Conservation (phyloP, 2,113 vertebrate species). For the Syngnathus typhle region DNA sequence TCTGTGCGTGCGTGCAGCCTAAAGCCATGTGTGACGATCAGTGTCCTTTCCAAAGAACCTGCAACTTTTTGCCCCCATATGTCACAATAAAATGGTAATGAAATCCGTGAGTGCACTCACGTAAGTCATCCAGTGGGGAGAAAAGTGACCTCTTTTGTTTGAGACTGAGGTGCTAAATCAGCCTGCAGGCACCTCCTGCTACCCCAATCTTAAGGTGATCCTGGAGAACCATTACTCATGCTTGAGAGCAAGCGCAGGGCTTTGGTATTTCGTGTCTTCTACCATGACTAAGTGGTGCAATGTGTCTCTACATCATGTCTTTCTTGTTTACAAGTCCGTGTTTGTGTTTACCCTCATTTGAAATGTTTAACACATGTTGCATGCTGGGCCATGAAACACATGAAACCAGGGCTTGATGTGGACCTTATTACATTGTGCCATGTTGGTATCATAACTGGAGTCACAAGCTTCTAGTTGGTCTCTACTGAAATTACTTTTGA, state of each 20-base stretch:
- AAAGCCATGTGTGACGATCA: background rate
- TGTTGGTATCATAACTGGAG: constrained; percentile 6
- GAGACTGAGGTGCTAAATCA: constrained; percentile 59
- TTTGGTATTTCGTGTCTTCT: constrained; percentile 41
- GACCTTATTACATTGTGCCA: constrained; percentile 4
- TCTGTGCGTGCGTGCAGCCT: background rate
- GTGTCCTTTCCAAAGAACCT: constrained; percentile 19
- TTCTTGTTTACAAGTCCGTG: background rate
- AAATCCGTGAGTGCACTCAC: constrained; percentile 36
- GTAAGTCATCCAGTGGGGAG: constrained; percentile 43
- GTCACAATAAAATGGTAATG: constrained; percentile 54
- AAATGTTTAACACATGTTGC: constrained; percentile 1
- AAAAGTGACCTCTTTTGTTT: constrained; percentile 43
- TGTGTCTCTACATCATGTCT: background rate
- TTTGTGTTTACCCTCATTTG: constrained; percentile 12
- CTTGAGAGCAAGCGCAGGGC: constrained; percentile 17
- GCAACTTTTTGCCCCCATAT: constrained; percentile 31
- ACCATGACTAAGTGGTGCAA: constrained; percentile 1
- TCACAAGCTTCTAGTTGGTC: constrained; percentile 15
- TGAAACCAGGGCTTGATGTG: background rate
- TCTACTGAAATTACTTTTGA: constrained; percentile 13
- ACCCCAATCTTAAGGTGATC: constrained; percentile 41
- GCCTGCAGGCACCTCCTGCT: constrained; percentile 35
- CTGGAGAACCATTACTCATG: constrained; percentile 44
- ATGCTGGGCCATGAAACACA: constrained; percentile 8